Conservation (phyloP, 1,140 invertebrate genomes). For the Lasioglossum baleicum region DNA sequence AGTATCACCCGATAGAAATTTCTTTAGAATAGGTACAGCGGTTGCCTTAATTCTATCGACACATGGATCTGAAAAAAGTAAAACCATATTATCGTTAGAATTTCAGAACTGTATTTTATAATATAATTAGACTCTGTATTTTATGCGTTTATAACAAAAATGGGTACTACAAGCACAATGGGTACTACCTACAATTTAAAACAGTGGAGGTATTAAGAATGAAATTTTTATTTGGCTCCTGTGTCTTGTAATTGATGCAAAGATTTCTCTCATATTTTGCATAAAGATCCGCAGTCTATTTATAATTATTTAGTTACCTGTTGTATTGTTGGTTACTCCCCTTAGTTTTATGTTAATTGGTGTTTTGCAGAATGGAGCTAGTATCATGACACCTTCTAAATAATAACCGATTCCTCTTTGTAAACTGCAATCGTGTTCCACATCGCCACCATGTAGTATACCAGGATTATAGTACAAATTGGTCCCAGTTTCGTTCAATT, state of each 20-base stretch:
- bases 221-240: too few relatives aligned
- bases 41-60: slow-evolving; percentile 92
- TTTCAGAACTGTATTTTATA: not conserved
- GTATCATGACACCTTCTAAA: slow-evolving; percentile 91
- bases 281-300: too few relatives aligned
- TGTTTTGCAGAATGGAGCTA: slow-evolving; percentile 97
- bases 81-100: slow-evolving; percentile 26
- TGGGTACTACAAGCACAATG: too few relatives aligned
- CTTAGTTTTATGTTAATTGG: slow-evolving; percentile 89
- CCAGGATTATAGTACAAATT: slow-evolving; percentile 94
- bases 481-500: slow-evolving; percentile 96
- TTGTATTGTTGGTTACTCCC: slow-evolving; percentile 94
- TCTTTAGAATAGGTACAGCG: slow-evolving; percentile 89
- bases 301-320: slow-evolving; percentile 68
- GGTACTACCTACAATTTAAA: too few relatives aligned
- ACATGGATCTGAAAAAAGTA: slow-evolving; percentile 83
- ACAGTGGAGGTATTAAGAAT: too few relatives aligned
- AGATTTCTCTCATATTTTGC: too few relatives aligned
- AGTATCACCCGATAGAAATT: slow-evolving; percentile 93
- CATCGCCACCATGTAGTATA: slow-evolving; percentile 90
- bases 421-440: slow-evolving; percentile 93
- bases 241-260: too few relatives aligned
- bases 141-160: too few relatives aligned
- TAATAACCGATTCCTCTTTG: slow-evolving; percentile 94
- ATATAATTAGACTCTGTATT: not conserved